Conservation (phyloP, 1,140 invertebrate species). For the Cyclina sinensis region DNA sequence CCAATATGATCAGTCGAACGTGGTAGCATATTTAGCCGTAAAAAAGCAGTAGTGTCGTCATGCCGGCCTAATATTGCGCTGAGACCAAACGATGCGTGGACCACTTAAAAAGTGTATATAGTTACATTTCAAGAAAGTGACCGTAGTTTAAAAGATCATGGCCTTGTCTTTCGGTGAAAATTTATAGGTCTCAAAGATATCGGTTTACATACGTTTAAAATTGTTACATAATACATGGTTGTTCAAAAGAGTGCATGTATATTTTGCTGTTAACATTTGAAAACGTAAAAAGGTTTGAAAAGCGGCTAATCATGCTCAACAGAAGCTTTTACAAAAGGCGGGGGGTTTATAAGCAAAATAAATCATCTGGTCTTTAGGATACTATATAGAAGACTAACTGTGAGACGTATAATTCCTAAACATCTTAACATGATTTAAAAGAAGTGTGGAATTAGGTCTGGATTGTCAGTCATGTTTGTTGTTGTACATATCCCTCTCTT, state of each 20-base stretch:
- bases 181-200: conserved; percentile 11
- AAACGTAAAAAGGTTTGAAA: no score
- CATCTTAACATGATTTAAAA: not conserved
- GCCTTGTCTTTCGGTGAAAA: conserved; percentile 2
- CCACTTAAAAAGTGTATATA: not conserved
- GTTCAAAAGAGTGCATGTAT: not conserved
- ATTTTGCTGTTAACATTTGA: no score
- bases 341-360: no score
- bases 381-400: no score
- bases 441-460: not conserved
- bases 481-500: conserved; percentile 28
- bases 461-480: not conserved
- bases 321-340: no score
- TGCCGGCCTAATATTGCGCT: conserved; percentile 63
- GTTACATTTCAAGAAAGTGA: conserved; percentile 45
- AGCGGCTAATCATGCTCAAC: no score
- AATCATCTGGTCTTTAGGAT: no score
- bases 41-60: conserved; percentile 65
- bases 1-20: conserved; percentile 69
- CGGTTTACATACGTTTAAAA: conserved; percentile 3
- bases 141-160: conserved; percentile 18
- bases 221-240: conserved; percentile 11
- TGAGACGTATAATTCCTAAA: no score
- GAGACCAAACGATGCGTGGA: conserved; percentile 56
- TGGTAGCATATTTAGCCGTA: conserved; percentile 60